These are phyloP conservation scores for Erythrolamprus reginae DNA, from an alignment of 2,113 vertebrate genomes.

Conservation along the genomic window DNA sequence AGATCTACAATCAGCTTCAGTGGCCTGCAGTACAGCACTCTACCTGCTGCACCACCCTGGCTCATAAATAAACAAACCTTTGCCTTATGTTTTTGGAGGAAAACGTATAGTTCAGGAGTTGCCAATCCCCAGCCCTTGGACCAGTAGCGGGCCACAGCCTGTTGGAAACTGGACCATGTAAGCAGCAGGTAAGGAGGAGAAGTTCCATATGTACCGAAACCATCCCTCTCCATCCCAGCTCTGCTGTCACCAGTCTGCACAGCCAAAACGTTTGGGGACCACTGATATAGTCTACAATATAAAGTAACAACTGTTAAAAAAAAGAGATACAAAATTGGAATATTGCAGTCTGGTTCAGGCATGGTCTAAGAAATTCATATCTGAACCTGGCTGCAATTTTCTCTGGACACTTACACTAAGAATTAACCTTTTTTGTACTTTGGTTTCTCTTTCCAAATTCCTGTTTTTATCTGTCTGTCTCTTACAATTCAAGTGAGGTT, in stretches of 20 bases:
- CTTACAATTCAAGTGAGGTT: neutral
- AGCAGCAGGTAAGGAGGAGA: neutral
- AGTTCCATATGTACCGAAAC: neutral
- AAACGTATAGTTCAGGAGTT: neutral
- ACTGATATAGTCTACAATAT: neutral
- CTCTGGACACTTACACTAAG: neutral
- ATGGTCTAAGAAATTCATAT: neutral
- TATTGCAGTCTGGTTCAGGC: neutral
- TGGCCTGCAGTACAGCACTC: no score
- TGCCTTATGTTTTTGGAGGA: neutral
- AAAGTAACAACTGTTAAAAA: neutral
- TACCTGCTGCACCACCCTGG: no score
- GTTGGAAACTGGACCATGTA: neutral
- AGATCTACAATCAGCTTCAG: no score
- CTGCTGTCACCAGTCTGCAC: neutral
- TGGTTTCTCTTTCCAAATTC: neutral
- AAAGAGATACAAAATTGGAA: neutral
- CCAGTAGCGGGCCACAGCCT: neutral
- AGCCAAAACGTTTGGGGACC: neutral
- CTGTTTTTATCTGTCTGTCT: neutral
- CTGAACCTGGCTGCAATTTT: no score
- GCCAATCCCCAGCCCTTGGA: neutral
- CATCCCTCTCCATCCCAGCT: neutral
- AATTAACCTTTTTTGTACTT: neutral
- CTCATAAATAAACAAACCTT: neutral